These are phyloP conservation scores for Dendrocincla fuliginosa DNA, from an alignment of 2,797 vertebrate species.

Conservation along the genomic window DNA sequence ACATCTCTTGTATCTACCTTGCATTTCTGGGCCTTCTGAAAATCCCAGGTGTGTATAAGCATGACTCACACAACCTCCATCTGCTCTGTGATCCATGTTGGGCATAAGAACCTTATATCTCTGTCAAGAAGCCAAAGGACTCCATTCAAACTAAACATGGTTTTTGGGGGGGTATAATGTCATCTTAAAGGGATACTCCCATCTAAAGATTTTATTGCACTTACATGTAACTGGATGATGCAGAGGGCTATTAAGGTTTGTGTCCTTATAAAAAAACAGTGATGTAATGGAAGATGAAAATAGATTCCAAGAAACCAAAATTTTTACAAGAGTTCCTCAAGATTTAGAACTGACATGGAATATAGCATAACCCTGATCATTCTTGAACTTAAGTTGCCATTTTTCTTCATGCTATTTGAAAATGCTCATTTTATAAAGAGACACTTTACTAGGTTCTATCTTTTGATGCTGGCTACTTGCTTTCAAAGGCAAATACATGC, in stretches of 20 bases:
- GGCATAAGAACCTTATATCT: background rate
- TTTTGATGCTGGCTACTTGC: background rate
- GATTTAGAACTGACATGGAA: background rate
- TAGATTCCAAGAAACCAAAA: background rate
- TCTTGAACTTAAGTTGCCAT: background rate
- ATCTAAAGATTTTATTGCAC: background rate
- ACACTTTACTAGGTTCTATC: background rate
- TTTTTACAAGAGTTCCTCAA: background rate
- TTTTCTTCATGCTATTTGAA: background rate
- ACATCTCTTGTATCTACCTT: background rate
- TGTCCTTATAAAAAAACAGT: background rate
- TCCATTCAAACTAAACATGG: background rate
- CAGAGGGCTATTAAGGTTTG: background rate
- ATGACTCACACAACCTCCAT: slow-evolving; percentile 39
- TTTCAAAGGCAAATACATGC: background rate
- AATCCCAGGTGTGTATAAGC: slow-evolving; percentile 26
- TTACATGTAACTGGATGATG: background rate
- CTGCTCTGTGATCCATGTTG: slow-evolving; percentile 26
- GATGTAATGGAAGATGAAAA: background rate
- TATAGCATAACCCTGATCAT: accelerated
- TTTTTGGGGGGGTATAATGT: background rate
- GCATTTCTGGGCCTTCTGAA: slow-evolving; percentile 19
- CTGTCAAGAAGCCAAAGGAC: slow-evolving; percentile 1
- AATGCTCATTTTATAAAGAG: background rate
- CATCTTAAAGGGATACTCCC: background rate